Percentiles rank a stretch among this genome's conserved stretches.
These are phyloP conservation scores for Desmodus rotundus DNA, from an alignment of 2,113 vertebrate genomes.

Conservation along the genomic window DNA sequence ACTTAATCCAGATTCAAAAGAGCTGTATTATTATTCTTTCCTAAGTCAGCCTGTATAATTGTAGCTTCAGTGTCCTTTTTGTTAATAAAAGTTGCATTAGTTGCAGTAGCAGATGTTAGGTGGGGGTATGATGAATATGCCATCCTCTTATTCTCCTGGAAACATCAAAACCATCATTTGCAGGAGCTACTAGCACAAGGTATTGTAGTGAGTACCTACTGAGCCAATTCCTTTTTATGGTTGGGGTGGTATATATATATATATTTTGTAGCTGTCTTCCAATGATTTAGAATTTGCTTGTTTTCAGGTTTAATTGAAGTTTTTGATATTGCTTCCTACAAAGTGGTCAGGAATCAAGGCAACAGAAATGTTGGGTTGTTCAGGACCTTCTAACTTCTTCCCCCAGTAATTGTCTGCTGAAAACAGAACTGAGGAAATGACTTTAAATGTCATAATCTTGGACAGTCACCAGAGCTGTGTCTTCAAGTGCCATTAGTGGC, in stretches of 20 bases:
- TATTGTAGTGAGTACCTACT: neutral
- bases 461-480: neutral
- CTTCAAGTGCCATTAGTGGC: neutral
- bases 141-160: neutral
- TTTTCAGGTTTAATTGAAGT: neutral
- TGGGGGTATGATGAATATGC: neutral
- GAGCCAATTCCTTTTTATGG: neutral
- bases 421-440: neutral
- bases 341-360: neutral
- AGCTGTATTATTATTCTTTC: slow-evolving; percentile 51
- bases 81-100: slow-evolving; percentile 61
- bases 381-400: neutral
- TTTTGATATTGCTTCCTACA: neutral
- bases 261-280: neutral
- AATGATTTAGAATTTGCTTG: neutral
- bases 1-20: slow-evolving; percentile 56
- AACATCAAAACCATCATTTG: slow-evolving; percentile 10
- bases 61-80: slow-evolving; percentile 58
- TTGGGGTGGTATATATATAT: neutral
- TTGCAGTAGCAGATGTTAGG: slow-evolving; percentile 6
- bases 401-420: neutral
- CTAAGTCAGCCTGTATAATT: slow-evolving; percentile 55
- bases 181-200: neutral
- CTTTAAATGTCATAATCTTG: neutral
- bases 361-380: neutral